phyloP scores from a whole-genome alignment of 2,797 vertebrate species.

The Chiroxiphia lanceolata region DNA sequence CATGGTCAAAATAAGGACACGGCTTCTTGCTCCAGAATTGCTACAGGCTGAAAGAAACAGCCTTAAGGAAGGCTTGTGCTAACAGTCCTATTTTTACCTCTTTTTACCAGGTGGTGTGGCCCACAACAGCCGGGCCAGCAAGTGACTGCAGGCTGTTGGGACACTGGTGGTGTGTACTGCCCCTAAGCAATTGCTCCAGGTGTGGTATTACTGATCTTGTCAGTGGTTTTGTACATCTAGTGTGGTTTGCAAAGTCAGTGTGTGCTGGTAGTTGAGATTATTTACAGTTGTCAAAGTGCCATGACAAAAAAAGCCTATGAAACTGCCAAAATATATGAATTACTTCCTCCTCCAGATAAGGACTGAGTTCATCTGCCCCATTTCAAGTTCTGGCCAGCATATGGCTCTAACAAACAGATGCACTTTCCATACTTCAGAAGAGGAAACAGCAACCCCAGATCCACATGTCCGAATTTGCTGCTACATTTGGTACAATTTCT shows the following conservation, averaged over 20 bases:
- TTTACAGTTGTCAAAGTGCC: neutral
- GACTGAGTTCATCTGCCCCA: too few species aligned
- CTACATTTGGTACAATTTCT: neutral
- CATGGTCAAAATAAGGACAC: rapidly evolving
- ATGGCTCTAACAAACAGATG: rapidly evolving
- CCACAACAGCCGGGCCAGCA: neutral
- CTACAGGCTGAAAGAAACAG: neutral
- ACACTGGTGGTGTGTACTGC: rapidly evolving
- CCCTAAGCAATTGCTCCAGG: neutral
- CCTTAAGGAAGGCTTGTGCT: neutral
- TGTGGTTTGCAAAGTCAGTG: neutral
- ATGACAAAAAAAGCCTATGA: neutral
- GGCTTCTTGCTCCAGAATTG: neutral
- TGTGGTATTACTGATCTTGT: neutral
- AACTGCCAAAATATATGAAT: neutral
- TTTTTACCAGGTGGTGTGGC: neutral
- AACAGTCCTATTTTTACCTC: neutral
- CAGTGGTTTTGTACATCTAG: neutral
- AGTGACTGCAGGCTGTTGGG: neutral
- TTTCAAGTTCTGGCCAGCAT: rapidly evolving
- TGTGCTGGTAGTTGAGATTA: neutral
- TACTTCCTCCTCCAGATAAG: neutral
- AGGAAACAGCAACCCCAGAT: neutral
- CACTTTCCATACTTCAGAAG: neutral
- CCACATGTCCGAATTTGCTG: neutral